These are phyloP conservation scores for Baryphthengus martii DNA, from an alignment of 2,113 vertebrate genomes.

Conservation along the genomic window DNA sequence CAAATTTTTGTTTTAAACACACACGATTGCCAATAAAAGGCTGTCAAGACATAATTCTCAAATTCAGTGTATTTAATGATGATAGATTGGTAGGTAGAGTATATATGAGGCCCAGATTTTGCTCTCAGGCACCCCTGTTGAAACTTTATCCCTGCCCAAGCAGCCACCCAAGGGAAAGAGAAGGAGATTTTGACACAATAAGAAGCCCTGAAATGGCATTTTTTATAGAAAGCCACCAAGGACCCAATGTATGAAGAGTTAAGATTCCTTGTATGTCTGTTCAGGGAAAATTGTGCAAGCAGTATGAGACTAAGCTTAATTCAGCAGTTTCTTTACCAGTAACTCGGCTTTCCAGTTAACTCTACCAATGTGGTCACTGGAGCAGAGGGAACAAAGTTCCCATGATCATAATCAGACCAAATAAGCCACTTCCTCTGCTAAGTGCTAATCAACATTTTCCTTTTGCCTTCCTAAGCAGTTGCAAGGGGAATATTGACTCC, in stretches of 20 bases:
- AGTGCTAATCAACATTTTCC: conserved; percentile 47
- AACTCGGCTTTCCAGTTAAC: not conserved
- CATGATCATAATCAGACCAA: conserved; percentile 21
- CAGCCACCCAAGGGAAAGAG: not conserved
- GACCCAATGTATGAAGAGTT: not conserved
- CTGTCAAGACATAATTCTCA: not conserved
- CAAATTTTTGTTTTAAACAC: not conserved
- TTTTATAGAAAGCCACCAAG: not conserved
- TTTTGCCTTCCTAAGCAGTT: conserved; percentile 39
- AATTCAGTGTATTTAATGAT: not conserved
- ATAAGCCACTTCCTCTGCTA: conserved; percentile 51
- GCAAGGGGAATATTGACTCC: not conserved
- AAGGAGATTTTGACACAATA: not conserved
- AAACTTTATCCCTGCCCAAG: not conserved
- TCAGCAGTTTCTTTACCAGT: conserved; percentile 30
- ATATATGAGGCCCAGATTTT: not conserved
- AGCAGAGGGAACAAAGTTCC: not conserved
- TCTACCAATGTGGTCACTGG: conserved; percentile 15
- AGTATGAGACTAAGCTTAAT: not conserved
- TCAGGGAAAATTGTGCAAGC: not conserved
- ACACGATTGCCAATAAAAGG: not conserved
- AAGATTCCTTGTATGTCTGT: not conserved
- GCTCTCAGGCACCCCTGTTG: not conserved
- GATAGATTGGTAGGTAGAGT: not conserved
- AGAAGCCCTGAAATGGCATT: not conserved